Base-by-base conservation (phyloP, 2,888 invertebrate genomes). In the Eristalis arbustorum region DNA sequence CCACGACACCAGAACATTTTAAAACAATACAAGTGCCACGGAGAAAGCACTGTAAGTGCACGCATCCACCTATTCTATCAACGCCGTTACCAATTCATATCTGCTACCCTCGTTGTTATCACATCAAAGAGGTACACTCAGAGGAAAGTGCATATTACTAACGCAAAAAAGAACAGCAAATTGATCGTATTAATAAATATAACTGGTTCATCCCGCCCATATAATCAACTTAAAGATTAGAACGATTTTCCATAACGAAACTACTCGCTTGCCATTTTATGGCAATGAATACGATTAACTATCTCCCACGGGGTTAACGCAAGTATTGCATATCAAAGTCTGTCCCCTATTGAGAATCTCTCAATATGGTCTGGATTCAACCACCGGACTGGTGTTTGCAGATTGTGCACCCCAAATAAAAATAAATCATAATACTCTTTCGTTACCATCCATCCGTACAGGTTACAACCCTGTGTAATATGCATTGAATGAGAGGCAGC, bases 161-260 rank as follows among this genome's bases (percentile, higher is more conserved):
- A 89, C 91, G 90, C 89, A 90, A 89, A 92, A 91, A 90, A 92
- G 92, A 91, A 90, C 91, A 92, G 90, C 91, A 92, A 92, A 92
- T 92, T 92, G 92, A 92, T 92, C 92, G 92, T 92, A 92, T 92
- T 92, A 92, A 92, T 92, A 91, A 90, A 91, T 90, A 91, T 92
- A 92, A 92, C 92, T 91, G 91, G 92, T 92, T 92, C 91, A 92
- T 91, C 89, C 92, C 91, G 91, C 92, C 93, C 92, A 91, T 90
- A 90, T 91, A 90, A 91, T 92, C 91, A 92, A 91, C 91, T 91
- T 91, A 89, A 88, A 90, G 91, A 92, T 92, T 92, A 91, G 91
- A 90, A 57, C 87, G 87, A 87, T 87, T 83, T 83, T 87, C 83
- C 79, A 83, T 87, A 79, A 57, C 83, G 83, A 79, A 87, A 87